phyloP scores from a whole-genome alignment of 2,888 invertebrate genomes.

The Aporophyla lueneburgensis region DNA sequence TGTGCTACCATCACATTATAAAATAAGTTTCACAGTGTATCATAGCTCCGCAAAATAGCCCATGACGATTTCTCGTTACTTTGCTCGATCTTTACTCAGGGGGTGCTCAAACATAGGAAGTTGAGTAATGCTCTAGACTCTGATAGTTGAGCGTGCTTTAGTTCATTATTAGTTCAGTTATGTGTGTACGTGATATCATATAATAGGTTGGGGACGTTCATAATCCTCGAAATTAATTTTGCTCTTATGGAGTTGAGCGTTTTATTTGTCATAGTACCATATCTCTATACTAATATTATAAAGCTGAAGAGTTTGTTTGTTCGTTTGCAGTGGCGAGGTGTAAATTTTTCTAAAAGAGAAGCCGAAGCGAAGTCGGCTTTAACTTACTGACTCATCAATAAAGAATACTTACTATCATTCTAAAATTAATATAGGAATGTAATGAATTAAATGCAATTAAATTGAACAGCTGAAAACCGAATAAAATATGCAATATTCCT shows the following conservation, averaged over 20 bases:
- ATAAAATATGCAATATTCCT: too few species aligned
- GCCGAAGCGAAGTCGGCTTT: too few species aligned
- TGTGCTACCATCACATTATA: slow-evolving; percentile 45
- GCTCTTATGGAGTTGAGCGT: slow-evolving; percentile 5
- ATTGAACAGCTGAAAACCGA: too few species aligned
- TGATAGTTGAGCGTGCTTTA: slow-evolving; percentile 44
- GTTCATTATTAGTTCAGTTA: slow-evolving; percentile 64
- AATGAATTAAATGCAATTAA: too few species aligned
- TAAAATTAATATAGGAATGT: too few species aligned
- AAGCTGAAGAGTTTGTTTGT: too few species aligned
- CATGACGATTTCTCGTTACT: slow-evolving; percentile 56
- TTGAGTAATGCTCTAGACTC: slow-evolving; percentile 48
- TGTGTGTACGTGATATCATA: slow-evolving; percentile 35
- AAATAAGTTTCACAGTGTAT: slow-evolving; percentile 55
- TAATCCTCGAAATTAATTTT: slow-evolving; percentile 50
- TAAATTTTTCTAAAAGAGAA: too few species aligned
- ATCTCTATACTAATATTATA: too few species aligned
- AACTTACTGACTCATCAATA: too few species aligned
- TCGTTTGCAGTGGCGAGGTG: too few species aligned
- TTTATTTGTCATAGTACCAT: slow-evolving; percentile 12
- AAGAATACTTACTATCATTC: too few species aligned
- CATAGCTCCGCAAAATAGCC: slow-evolving; percentile 54
- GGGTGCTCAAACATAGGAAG: slow-evolving; percentile 62
- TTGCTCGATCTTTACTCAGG: slow-evolving; percentile 59
- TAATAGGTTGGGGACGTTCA: slow-evolving; percentile 7